Conservation (phyloP, 1,140 invertebrate genomes). For the Aphis craccivora region DNA sequence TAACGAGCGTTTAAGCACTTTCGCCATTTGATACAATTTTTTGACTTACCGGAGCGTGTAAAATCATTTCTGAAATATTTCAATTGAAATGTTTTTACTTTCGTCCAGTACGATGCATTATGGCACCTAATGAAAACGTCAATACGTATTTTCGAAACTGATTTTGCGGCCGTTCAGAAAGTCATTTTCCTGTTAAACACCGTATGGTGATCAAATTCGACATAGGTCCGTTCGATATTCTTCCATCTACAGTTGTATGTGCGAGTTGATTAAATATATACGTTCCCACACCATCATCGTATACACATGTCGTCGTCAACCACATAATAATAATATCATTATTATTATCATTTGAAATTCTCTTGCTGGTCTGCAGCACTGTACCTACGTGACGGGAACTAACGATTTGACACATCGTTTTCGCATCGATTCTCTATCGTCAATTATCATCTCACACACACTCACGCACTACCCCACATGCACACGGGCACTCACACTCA, state of each 20-base stretch:
- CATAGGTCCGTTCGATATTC: background rate
- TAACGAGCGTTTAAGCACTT: background rate
- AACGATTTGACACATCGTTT: conserved; percentile 35
- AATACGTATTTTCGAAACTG: background rate
- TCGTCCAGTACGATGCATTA: background rate
- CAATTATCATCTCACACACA: conserved; percentile 38
- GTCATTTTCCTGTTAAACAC: background rate
- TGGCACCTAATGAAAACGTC: background rate
- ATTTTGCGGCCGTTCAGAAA: background rate
- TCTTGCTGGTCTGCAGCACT: background rate
- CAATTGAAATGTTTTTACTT: conserved; percentile 12
- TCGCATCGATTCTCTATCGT: conserved; percentile 49
- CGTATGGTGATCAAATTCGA: background rate
- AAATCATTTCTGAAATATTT: conserved; percentile 27
- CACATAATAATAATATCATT: background rate
- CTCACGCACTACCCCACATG: background rate
- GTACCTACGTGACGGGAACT: conserved; percentile 32
- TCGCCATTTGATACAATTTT: background rate
- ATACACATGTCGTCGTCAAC: background rate
- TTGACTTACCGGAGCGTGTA: background rate
- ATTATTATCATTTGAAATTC: conserved; percentile 21
- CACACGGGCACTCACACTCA: background rate
- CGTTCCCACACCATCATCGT: background rate
- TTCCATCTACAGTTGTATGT: background rate
- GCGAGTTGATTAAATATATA: conserved; percentile 19